These are phyloP conservation scores for Cheirogaleus medius DNA, from an alignment of 2,113 vertebrate genomes.

Conservation along the genomic window DNA sequence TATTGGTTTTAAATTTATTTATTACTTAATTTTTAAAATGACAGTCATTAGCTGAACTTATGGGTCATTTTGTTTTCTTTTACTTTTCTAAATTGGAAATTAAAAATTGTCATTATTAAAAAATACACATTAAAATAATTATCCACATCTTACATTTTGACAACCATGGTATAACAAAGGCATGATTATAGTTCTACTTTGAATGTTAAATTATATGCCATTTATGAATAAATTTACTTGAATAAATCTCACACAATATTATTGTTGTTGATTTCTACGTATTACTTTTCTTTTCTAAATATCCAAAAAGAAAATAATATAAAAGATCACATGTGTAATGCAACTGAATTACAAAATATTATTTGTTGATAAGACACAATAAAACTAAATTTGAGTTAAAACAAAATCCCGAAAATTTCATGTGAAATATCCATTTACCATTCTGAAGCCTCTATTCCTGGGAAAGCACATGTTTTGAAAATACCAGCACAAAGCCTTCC, in stretches of 20 bases:
- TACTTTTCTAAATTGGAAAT: background rate
- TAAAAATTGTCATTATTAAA: slow-evolving; percentile 19
- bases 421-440: background rate
- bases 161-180: background rate
- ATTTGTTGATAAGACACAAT: background rate
- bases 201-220: slow-evolving; percentile 21
- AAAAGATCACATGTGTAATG: background rate
- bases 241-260: background rate
- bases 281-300: background rate
- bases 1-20: background rate
- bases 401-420: background rate
- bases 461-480: background rate
- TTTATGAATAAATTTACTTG: background rate
- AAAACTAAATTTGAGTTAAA: background rate
- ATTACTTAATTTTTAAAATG: background rate
- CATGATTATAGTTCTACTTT: background rate
- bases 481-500: background rate
- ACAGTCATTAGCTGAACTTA: background rate
- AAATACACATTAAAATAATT: slow-evolving; percentile 10
- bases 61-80: background rate
- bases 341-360: background rate
- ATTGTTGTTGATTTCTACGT: background rate
- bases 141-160: background rate
- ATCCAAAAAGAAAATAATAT: background rate
- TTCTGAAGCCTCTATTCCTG: background rate